Evolutionary conservation across 2,113 vertebrate species (phyloP), one percentile per base, ranked within the genome.

Genomic region (Prionailurus bengalensis): DNA sequence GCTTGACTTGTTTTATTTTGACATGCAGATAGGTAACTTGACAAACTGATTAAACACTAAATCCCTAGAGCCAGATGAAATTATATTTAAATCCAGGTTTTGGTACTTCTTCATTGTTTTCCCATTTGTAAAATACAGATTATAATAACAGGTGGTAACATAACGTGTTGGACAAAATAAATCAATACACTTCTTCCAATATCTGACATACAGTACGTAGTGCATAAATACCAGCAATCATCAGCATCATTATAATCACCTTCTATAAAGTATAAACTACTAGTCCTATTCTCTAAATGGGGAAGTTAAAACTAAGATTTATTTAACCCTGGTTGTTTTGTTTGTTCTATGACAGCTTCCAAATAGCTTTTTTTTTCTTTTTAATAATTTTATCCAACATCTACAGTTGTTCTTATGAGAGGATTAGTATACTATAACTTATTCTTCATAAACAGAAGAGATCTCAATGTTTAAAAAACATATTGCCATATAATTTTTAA

Each of bases 291-390:
- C 31, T 91, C 27, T 68, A 68, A 36, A 51, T 80, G 29, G 23
- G 27, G 9, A 96, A 63, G 79, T 74, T 36, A 25, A 55, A 87
- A 91, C 23, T 73, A 51, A 87, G 11, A 83, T 94, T 78, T 94
- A 1, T 42, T 94, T 68, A 83, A 39, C 55, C 11, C 2, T 90
- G 1, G 4, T 6, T 55, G 23, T 68, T 92, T 76, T 89, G 31
- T 70, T 85, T 78, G 14, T 68, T 66, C 11, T 55, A 25, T 27
- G 3, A 87, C 33, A 25, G 1, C 3, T 83, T 79, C 12, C 86
- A 79, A 86, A 78, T 3, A 45, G 1, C 1, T n/a, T 53, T 83
- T 55, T 12, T 4, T 25, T 16, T 58, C 21, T 9, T 71, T 42
- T 27, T 27, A 74, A 42, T 55, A 82, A 58, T 53, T 89, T 61